phyloP scores from a whole-genome alignment of 2,797 vertebrate genomes.

The Rhynchotus rufescens region DNA sequence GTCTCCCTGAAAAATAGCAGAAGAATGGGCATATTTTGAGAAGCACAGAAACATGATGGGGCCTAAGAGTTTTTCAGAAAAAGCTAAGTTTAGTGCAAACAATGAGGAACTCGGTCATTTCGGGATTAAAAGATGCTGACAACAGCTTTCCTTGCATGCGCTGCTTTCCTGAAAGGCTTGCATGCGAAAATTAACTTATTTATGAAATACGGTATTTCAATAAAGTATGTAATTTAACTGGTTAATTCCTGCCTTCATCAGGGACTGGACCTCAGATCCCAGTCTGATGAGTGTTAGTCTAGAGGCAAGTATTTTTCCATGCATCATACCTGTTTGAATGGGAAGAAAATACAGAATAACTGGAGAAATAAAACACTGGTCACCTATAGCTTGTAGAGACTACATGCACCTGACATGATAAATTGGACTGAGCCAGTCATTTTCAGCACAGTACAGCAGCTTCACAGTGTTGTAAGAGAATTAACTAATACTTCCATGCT shows the following conservation, averaged over 20 bases:
- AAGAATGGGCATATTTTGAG: constrained; percentile 7
- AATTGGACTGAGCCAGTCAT: background rate
- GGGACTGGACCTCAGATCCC: background rate
- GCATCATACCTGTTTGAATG: background rate
- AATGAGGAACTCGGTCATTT: constrained; percentile 28
- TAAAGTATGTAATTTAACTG: constrained; percentile 22
- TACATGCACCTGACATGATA: background rate
- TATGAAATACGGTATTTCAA: constrained; percentile 33
- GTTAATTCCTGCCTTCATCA: constrained; percentile 21
- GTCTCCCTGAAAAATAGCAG: constrained; percentile 2
- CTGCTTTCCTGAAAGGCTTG: constrained; percentile 22
- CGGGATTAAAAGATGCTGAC: constrained; percentile 55
- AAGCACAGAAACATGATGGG: constrained; percentile 25
- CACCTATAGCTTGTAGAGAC: background rate
- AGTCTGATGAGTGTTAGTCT: background rate
- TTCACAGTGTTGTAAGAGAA: constrained; percentile 17
- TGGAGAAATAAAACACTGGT: background rate
- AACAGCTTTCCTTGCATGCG: background rate
- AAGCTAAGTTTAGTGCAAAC: constrained; percentile 30
- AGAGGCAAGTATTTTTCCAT: background rate
- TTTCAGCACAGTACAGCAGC: background rate
- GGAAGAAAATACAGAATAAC: background rate
- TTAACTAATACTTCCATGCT: background rate
- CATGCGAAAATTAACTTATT: constrained; percentile 22
- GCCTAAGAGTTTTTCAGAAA: constrained; percentile 42